Evolutionary conservation across 2,113 vertebrate species (phyloP), one percentile per base, ranked within the genome.

Genomic region (Amphiprion percula): DNA sequence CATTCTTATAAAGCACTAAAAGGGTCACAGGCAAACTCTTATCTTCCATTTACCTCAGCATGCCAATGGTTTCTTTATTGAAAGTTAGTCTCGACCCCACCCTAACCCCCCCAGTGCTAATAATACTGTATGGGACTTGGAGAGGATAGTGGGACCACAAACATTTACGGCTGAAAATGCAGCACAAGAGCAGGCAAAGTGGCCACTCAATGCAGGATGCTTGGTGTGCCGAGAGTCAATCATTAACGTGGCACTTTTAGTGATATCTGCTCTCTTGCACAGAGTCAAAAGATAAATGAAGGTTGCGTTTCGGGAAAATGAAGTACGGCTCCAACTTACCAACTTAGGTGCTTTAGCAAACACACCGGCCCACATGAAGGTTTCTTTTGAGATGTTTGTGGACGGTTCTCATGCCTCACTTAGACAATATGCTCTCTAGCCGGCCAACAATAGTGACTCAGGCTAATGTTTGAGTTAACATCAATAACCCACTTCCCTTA

Each of bases 221-320:
- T 87, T 41, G 64, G 74, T 86, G 85, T 58, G 19, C 77, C 1
- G 9, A 28, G 52, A 87, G 92, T 93, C 90, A 94, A 94, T 94
- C 82, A 93, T 94, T 94, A 91, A 94, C 88, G 39, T n/a, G 4
- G 83, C 70, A 80, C 87, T 89, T 93, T 91, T 84, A 86, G 86
- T 55, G 77, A 87, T 90, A 92, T 90, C 90, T 85, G 80, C 87
- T 80, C 87, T 74, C 78, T 55, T 9, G 19, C 74, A 39, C 79
- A 3, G 58, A 80, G 65, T 85, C 84, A 59, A 83, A 83, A 92
- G 91, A 92, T 93, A 93, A 90, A 92, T 88, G 88, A 83, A 88
- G 88, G 90, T 78, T 86, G 80, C 71, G 88, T 86, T 86, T 79
- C 77, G 41, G 70, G 59, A 10, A 10, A 87, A 80, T 70, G 66